These are phyloP conservation scores for Rhopilema esculentum DNA, from an alignment of 30 jellyfish, hydroid and myxozoan genomes.

Conservation along the genomic window DNA sequence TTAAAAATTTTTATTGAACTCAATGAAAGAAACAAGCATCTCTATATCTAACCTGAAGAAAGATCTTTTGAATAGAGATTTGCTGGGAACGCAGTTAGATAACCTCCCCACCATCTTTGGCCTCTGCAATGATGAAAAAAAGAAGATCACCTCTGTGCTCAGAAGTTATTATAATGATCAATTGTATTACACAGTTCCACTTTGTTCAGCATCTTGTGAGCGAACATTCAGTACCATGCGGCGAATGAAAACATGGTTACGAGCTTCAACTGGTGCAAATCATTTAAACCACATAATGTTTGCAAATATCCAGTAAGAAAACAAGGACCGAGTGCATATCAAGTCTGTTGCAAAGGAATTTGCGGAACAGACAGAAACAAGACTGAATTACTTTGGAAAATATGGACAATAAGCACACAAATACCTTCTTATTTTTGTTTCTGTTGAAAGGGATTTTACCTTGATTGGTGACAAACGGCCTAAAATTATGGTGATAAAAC, in stretches of 20 bases:
- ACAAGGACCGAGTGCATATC: slow-evolving; percentile 28
- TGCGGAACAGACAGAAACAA: slow-evolving; percentile 8
- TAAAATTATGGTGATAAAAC: too few species aligned
- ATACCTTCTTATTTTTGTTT: too few species aligned
- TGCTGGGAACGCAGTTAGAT: slow-evolving; percentile 14
- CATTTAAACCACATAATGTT: slow-evolving; percentile 64
- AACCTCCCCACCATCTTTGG: slow-evolving; percentile 1
- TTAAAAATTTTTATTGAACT: too few species aligned
- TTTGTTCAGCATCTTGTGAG: slow-evolving; percentile 43
- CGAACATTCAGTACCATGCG: slow-evolving; percentile 64
- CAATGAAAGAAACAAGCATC: too few species aligned
- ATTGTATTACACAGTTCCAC: slow-evolving; percentile 16
- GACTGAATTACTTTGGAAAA: slow-evolving; percentile 11
- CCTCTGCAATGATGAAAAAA: slow-evolving; percentile 2
- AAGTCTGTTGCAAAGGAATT: slow-evolving; percentile 42
- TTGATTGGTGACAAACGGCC: too few species aligned
- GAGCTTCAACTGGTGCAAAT: slow-evolving; percentile 53
- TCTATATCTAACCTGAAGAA: too few species aligned
- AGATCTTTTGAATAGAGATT: background rate
- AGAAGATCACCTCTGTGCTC: background rate
- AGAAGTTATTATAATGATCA: slow-evolving; percentile 54
- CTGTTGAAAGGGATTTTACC: too few species aligned
- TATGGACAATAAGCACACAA: too few species aligned
- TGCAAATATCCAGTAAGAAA: slow-evolving; percentile 45
- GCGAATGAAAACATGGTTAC: slow-evolving; percentile 49